Evolutionary conservation across 2,797 vertebrate species (phyloP), one percentile per base, ranked within the genome.

Genomic region (Hapalemur alaotrensis): DNA sequence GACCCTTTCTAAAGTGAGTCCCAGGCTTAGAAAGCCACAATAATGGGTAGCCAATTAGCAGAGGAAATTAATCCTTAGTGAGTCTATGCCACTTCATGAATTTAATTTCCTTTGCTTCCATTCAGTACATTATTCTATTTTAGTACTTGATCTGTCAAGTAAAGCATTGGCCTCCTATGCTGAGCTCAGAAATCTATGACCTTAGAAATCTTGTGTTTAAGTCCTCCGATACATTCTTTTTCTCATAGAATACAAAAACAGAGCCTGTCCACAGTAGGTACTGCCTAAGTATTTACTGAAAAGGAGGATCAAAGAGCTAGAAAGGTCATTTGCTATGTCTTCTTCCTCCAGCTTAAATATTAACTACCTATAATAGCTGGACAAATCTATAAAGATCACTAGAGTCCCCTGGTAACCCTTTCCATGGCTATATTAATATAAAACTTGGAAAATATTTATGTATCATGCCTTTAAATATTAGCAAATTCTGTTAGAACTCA

Each of bases 381-480:
- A 89, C 14, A 85, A 88, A 89, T 80, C 46, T 95, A 32, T 22
- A 70, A 75, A 85, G 90, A 93, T 78, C 48, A 81, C 15, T 5
- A 57, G 25, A 54, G 61, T 91, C 10, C 38, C 28, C n/a, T 25
- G 38, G 23, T 38, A 70, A 88, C 46, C 32, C 13, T 67, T 76
- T 41, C 69, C 52, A 15, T 2, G 65, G 46, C 30, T 94, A 30
- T 80, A 65, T 69, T 61, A 86, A 59, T 23, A 82, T 52, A 93
- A 89, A 89, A 57, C 18, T 93, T 48, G 73, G 89, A 89, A 87
- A 93, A 35, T 17, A 7, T 81, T 92, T 72, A 91, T 52, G 22
- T 61, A 7, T 23, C 10, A 12, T 32, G 65, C 14, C 54, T 93
- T 96, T 43, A 87, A 84, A 92, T 80, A 63, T 75, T 72, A 95